These are phyloP conservation scores for Elaphurus davidianus DNA, from an alignment of 2,113 vertebrate species.

Conservation along the genomic window DNA sequence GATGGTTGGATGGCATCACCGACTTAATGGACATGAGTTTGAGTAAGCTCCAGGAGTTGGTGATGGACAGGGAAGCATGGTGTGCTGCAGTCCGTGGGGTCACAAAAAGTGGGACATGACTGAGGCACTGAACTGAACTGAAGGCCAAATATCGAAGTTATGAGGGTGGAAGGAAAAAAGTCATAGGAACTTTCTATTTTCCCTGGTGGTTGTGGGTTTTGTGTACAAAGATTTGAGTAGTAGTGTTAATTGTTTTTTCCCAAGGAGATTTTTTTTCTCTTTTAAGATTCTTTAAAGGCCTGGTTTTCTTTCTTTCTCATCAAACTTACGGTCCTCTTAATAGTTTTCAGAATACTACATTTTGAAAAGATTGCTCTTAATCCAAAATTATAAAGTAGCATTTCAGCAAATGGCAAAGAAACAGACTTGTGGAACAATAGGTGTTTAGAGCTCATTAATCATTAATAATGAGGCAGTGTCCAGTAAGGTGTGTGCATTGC, in stretches of 20 bases:
- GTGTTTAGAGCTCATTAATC: not conserved
- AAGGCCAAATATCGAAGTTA: not conserved
- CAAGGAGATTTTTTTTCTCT: not conserved
- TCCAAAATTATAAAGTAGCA: not conserved
- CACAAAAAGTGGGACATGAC: too few species aligned
- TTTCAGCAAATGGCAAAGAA: conserved; percentile 24
- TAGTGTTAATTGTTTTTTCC: not conserved
- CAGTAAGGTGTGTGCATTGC: not conserved
- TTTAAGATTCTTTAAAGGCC: not conserved
- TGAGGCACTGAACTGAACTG: too few species aligned
- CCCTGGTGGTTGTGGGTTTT: not conserved
- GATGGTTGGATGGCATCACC: too few species aligned
- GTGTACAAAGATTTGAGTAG: not conserved
- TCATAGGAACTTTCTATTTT: not conserved
- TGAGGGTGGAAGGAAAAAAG: not conserved
- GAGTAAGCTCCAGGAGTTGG: too few species aligned
- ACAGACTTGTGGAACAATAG: not conserved
- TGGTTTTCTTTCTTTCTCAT: not conserved
- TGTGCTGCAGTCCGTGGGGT: too few species aligned
- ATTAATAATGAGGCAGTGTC: conserved; percentile 13
- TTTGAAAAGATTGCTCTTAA: conserved; percentile 24
- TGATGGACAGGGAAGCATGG: too few species aligned
- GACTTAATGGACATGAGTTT: too few species aligned
- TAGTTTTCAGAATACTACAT: not conserved
- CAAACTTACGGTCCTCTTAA: not conserved